Base-by-base conservation (phyloP, 1,140 invertebrate genomes). In the Hypothenemus hampei region DNA sequence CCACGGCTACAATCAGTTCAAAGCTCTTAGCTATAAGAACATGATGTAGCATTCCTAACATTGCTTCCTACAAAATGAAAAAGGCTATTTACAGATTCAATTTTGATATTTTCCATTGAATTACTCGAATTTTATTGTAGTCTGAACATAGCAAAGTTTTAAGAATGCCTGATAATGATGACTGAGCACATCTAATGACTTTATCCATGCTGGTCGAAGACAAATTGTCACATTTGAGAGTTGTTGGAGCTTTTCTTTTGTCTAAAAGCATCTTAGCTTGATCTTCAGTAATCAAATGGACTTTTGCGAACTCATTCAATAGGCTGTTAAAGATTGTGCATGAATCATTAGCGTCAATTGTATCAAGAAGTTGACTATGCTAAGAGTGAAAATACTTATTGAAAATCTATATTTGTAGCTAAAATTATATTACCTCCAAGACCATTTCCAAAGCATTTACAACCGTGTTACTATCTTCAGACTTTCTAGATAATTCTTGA, bases 91-190 rank as follows among this genome's bases (percentile, higher is more conserved):
- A 37, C 3, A 37, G n/a, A n/a, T n/a, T n/a, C n/a, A n/a, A n/a
- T n/a, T n/a, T n/a, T n/a, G n/a, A n/a, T n/a, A n/a, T n/a, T n/a
- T n/a, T n/a, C n/a, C n/a, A n/a, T n/a, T n/a, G n/a, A 44, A 29
- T 21, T 45, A 63, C 87, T 69, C 93, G 91, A 58, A 89, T 92
- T 78, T 94, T 95, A 37, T 84, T 82, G 67, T 86, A 89, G 72
- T 94, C 91, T 5, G 88, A 83, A 62, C 89, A 83, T n/a, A n/a
- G n/a, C 15, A 94, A 70, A 3, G 87, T 91, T 71, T 93, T 95
- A 0, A 96, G 75, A 58, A 97, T 89, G 4, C 86, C 87, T 10
- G 83, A 82, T 3, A 96, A 75, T 0, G 92, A 93, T 6, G 88
- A 84, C 71, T 96, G 91, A 3, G 91, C 91, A 61, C 86, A 79